These are phyloP conservation scores for Trichomycterus rosablanca DNA, from an alignment of 2,113 vertebrate genomes.

Conservation along the genomic window DNA sequence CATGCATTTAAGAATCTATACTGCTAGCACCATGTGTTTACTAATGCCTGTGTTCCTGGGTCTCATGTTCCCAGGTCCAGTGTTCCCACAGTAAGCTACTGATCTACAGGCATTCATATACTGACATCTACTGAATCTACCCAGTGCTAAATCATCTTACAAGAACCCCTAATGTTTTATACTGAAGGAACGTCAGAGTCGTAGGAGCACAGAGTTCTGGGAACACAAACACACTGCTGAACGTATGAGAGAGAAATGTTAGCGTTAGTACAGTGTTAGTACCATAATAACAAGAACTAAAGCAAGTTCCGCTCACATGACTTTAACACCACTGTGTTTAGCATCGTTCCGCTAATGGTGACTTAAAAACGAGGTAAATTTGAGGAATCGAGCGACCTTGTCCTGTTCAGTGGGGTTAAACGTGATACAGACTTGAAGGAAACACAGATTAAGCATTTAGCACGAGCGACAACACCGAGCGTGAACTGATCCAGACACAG, in stretches of 20 bases:
- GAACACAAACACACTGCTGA: slow-evolving; percentile 9
- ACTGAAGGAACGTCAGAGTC: too few species aligned
- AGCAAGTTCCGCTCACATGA: neutral
- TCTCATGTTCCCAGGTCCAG: too few species aligned
- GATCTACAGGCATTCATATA: too few species aligned
- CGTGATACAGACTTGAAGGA: slow-evolving; percentile 18
- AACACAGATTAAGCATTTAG: slow-evolving; percentile 20
- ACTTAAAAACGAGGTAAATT: neutral
- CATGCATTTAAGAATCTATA: too few species aligned
- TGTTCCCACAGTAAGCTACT: too few species aligned
- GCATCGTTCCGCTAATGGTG: too few species aligned
- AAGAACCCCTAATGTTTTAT: too few species aligned
- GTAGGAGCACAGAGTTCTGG: neutral
- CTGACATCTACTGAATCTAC: too few species aligned
- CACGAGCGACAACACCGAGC: slow-evolving; percentile 21
- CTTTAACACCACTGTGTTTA: slow-evolving; percentile 1
- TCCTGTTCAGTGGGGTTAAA: neutral
- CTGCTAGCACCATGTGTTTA: too few species aligned
- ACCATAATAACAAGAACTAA: neutral
- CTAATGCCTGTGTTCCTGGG: too few species aligned
- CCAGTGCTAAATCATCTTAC: too few species aligned
- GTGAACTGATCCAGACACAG: slow-evolving; percentile 20
- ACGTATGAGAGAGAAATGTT: slow-evolving; percentile 12
- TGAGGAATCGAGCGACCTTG: slow-evolving; percentile 8
- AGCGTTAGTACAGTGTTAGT: slow-evolving; percentile 1